A percentile compares a stretch with the other conserved stretches of the same genome.
phyloP scores from a whole-genome alignment of 2,888 invertebrate species.

The Lepidochrysops patricia region DNA sequence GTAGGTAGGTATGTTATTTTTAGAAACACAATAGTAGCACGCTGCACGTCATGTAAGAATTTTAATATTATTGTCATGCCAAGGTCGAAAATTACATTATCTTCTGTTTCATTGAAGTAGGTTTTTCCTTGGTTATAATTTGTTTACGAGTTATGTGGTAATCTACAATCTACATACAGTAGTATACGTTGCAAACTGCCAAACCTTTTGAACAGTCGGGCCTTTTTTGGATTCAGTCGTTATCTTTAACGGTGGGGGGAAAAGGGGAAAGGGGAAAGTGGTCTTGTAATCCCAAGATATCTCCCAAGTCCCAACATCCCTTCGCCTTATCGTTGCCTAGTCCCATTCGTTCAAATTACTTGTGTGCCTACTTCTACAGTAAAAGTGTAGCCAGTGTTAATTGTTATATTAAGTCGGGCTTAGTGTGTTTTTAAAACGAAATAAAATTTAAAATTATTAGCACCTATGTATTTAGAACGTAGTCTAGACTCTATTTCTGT shows the following conservation, averaged over 20 bases:
- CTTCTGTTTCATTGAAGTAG: not conserved
- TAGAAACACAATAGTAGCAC: not conserved
- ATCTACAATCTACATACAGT: no score
- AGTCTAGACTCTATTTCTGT: no score
- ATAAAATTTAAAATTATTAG: no score
- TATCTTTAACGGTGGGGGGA: no score
- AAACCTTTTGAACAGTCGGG: no score
- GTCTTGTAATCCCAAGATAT: not conserved
- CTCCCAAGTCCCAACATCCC: not conserved
- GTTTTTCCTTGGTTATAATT: not conserved
- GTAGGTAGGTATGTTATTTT: not conserved
- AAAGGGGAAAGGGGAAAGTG: not conserved
- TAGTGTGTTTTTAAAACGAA: no score
- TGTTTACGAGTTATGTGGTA: not conserved
- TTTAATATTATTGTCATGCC: conserved; percentile 26
- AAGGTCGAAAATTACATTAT: conserved; percentile 1
- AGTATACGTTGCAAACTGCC: no score
- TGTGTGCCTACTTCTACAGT: not conserved
- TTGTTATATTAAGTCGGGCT: not conserved
- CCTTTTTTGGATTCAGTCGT: no score
- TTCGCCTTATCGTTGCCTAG: not conserved
- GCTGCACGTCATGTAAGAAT: not conserved
- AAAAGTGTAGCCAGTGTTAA: not conserved
- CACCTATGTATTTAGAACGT: no score
- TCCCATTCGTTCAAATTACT: not conserved